phyloP scores from a whole-genome alignment of 2,113 vertebrate species.

The Rhabdomys dilectus region DNA sequence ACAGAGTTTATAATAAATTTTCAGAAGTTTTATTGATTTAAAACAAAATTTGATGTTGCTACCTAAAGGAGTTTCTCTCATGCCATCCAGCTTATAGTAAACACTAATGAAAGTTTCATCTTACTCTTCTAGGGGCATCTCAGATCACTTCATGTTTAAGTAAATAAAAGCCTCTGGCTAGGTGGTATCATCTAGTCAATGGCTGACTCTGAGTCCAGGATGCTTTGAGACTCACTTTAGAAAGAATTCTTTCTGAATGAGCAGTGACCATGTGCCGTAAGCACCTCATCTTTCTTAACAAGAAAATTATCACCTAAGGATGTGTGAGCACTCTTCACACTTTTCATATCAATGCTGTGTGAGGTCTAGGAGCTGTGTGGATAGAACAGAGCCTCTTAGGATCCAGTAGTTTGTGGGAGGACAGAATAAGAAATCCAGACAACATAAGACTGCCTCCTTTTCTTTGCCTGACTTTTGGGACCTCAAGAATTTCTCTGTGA shows the following conservation, averaged over 20 bases:
- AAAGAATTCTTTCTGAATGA: neutral
- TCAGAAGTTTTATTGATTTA: neutral
- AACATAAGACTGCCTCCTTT: neutral
- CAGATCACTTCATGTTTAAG: neutral
- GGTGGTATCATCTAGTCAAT: rapidly evolving
- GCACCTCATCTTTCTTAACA: neutral
- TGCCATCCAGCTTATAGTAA: rapidly evolving
- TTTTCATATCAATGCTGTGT: rapidly evolving
- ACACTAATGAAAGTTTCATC: neutral
- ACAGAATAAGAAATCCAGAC: neutral
- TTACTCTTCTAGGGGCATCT: rapidly evolving
- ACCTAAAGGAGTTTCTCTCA: neutral
- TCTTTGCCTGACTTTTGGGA: too few species aligned
- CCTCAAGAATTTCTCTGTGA: neutral
- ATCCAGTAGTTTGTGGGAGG: rapidly evolving
- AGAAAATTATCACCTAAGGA: neutral
- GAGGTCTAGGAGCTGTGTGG: rapidly evolving
- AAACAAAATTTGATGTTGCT: neutral
- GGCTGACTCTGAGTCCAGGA: neutral
- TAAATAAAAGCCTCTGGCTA: neutral
- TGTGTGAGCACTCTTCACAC: neutral
- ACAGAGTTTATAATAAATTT: neutral
- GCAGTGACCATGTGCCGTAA: rapidly evolving
- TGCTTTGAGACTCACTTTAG: neutral
- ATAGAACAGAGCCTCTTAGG: neutral